These are phyloP conservation scores for Physocephala rufipes DNA, from an alignment of 2,888 invertebrate species.

Conservation along the genomic window DNA sequence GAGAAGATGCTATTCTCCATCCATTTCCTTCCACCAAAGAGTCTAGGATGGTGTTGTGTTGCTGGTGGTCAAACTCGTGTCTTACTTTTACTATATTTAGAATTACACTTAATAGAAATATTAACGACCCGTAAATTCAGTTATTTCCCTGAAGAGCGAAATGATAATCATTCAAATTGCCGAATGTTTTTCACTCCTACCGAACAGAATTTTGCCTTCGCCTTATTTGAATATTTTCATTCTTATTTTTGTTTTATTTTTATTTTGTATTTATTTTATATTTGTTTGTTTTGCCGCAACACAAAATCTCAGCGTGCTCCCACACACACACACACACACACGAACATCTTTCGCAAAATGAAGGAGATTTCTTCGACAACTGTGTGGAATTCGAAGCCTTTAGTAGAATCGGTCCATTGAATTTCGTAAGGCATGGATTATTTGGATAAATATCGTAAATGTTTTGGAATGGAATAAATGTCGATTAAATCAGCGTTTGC, in stretches of 20 bases:
- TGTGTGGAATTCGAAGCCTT: too few species aligned
- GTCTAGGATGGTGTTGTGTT: too few species aligned
- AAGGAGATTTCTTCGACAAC: too few species aligned
- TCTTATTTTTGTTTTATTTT: too few species aligned
- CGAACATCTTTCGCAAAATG: too few species aligned
- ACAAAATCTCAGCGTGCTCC: too few species aligned
- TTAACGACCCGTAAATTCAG: neutral
- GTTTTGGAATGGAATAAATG: neutral
- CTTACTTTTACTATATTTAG: neutral
- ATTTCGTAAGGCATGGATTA: slow-evolving; percentile 1
- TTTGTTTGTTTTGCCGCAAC: too few species aligned
- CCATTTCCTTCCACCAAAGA: too few species aligned
- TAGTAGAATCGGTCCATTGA: slow-evolving; percentile 4
- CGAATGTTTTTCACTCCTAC: neutral
- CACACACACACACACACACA: too few species aligned
- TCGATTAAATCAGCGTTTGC: neutral
- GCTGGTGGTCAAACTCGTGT: neutral
- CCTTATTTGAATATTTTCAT: neutral
- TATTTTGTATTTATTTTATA: too few species aligned
- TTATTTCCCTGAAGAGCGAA: neutral
- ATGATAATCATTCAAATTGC: too few species aligned
- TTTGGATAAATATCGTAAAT: slow-evolving; percentile 14
- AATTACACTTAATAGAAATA: neutral
- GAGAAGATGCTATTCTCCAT: too few species aligned
- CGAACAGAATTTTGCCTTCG: neutral